Evolutionary conservation across 1,140 invertebrate genomes (phyloP).

Genomic region (Bombus confusus): DNA sequence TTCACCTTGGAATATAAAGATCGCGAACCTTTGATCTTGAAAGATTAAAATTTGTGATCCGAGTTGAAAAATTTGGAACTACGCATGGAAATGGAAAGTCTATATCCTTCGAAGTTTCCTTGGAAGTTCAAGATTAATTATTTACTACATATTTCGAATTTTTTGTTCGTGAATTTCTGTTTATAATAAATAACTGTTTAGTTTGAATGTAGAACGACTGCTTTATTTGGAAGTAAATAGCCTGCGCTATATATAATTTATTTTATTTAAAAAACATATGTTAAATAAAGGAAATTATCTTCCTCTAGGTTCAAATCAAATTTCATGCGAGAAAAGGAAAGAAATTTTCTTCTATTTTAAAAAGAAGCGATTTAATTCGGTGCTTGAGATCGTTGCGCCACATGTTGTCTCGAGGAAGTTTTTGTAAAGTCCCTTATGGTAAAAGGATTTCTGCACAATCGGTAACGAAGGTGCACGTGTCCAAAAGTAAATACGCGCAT

Average conservation of each 20-base stretch:
- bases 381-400: slow-evolving; percentile 1
- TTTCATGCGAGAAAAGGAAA: neutral
- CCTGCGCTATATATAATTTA: neutral
- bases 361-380: neutral
- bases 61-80: no score
- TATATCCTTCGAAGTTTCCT: no score
- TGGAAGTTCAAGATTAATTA: no score
- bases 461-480: neutral
- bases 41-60: no score
- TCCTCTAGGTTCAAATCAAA: neutral
- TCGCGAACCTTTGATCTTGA: no score
- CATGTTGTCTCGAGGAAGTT: neutral
- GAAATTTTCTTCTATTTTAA: neutral
- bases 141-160: no score
- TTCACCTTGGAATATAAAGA: no score
- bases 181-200: no score
- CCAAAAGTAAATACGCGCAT: neutral
- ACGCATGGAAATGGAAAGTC: no score
- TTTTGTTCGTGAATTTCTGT: no score
- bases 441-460: slow-evolving; percentile 3
- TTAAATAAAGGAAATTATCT: neutral
- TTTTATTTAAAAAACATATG: neutral
- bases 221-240: no score
- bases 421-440: neutral
- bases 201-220: no score